Evolutionary conservation across 2,113 vertebrate species (phyloP).

Genomic region (Zosterops hypoxanthus): DNA sequence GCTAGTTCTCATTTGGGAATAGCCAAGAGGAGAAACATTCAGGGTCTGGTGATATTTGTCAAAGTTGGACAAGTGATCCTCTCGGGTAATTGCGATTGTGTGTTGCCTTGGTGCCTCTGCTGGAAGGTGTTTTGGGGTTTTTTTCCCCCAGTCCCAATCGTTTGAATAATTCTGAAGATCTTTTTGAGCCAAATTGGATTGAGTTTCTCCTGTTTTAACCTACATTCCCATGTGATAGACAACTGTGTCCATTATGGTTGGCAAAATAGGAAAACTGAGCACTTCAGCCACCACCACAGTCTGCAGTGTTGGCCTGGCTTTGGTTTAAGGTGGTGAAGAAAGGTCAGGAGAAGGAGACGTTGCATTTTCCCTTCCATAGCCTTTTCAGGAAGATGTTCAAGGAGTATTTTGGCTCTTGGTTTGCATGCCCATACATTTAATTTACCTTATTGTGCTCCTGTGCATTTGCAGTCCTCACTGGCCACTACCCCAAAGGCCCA

Average conservation of each 20-base stretch:
- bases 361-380: not conserved
- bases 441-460: not conserved
- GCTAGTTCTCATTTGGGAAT: not conserved
- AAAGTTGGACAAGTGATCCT: not conserved
- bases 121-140: not conserved
- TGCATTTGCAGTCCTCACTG: fast-evolving
- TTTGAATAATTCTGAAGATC: not conserved
- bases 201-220: not conserved
- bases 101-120: not conserved
- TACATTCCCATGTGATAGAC: not conserved
- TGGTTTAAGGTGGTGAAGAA: not conserved
- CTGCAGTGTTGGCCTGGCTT: not conserved
- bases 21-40: not conserved
- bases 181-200: not conserved
- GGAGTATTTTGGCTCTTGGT: not conserved
- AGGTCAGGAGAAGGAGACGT: not conserved
- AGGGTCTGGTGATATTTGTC: not conserved
- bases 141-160: not conserved
- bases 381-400: not conserved
- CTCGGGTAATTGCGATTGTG: not conserved
- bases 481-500: fast-evolving
- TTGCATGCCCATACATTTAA: not conserved
- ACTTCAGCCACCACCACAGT: not conserved
- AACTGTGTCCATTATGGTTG: not conserved
- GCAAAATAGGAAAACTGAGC: not conserved